phyloP scores from a whole-genome alignment of 2,113 vertebrate species.

The Ascaphus truei region DNA sequence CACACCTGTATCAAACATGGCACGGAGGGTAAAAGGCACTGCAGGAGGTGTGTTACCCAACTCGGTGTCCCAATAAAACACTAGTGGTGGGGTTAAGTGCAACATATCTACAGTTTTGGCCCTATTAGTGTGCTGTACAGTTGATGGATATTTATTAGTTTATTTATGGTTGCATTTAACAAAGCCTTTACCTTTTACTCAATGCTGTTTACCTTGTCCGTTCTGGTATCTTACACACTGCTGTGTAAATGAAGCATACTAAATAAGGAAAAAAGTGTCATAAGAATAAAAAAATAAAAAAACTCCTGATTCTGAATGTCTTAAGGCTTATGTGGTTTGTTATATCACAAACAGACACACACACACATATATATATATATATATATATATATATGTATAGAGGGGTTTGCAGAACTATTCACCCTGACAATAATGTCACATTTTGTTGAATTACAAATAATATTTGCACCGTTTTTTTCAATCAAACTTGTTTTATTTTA shows the following conservation, averaged over 20 bases:
- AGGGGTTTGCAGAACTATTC: too few relatives aligned
- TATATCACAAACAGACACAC: too few relatives aligned
- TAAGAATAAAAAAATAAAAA: slow-evolving; percentile 77
- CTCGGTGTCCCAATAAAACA: slow-evolving; percentile 2
- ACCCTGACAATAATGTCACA: too few relatives aligned
- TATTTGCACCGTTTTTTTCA: too few relatives aligned
- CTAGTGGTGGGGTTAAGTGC: slow-evolving; percentile 29
- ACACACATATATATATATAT: too few relatives aligned
- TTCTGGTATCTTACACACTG: slow-evolving; percentile 67
- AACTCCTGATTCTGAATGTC: slow-evolving; percentile 41
- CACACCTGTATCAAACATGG: neutral
- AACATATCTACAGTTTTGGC: slow-evolving; percentile 59
- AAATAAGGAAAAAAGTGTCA: slow-evolving; percentile 66
- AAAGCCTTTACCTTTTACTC: slow-evolving; percentile 66
- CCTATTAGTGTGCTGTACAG: slow-evolving; percentile 80
- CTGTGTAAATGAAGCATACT: slow-evolving; percentile 75
- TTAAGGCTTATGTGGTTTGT: slow-evolving; percentile 33
- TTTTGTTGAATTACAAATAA: too few relatives aligned
- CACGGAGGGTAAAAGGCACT: neutral
- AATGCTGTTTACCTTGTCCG: slow-evolving; percentile 73
- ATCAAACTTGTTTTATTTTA: too few relatives aligned
- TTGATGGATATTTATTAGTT: slow-evolving; percentile 95
- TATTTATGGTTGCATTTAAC: slow-evolving; percentile 97
- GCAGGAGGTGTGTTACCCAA: neutral
- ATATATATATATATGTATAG: too few relatives aligned